phyloP scores from a whole-genome alignment of 2,797 vertebrate species.

The Sebastes elongatus region DNA sequence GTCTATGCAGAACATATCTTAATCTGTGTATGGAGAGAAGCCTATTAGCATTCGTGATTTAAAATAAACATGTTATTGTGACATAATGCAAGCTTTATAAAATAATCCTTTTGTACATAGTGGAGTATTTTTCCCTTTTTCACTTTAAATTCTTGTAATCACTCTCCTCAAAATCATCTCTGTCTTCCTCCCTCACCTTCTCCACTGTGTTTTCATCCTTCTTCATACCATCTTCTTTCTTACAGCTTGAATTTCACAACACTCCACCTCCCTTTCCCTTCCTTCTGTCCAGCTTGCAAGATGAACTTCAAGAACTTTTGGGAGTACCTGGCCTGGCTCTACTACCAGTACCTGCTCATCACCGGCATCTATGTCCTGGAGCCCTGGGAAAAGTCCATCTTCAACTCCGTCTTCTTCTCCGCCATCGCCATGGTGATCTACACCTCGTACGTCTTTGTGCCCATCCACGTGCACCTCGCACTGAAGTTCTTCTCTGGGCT shows the following conservation, averaged over 20 bases:
- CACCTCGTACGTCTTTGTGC: constrained; percentile 95
- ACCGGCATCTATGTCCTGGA: constrained; percentile 96
- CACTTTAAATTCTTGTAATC: background rate
- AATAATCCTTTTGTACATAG: background rate
- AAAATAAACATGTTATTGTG: background rate
- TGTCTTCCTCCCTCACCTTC: background rate
- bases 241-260: background rate
- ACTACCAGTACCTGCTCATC: constrained; percentile 96
- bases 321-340: constrained; percentile 94
- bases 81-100: background rate
- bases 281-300: constrained; percentile 37
- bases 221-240: background rate
- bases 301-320: constrained; percentile 90
- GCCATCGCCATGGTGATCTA: constrained; percentile 94
- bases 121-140: background rate
- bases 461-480: constrained; percentile 91
- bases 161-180: background rate
- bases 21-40: background rate
- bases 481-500: constrained; percentile 93
- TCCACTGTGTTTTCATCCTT: background rate
- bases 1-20: background rate
- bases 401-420: constrained; percentile 91
- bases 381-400: constrained; percentile 96
- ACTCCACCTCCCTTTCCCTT: background rate
- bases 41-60: background rate